These are phyloP conservation scores for Myioborus melanocephalus DNA, from an alignment of 2,797 vertebrate genomes.

Conservation along the genomic window DNA sequence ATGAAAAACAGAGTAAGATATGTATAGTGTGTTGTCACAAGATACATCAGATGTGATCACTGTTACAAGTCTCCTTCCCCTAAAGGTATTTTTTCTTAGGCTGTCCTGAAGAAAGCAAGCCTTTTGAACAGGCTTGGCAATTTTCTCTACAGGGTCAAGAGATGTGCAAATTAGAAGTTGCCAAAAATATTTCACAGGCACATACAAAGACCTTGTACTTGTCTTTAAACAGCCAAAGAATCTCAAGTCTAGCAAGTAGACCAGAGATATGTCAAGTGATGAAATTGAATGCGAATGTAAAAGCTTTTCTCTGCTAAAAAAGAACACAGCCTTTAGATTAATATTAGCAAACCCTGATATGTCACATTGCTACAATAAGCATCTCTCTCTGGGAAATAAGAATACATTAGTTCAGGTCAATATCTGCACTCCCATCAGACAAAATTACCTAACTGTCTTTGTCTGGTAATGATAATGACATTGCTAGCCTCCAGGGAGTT, in stretches of 20 bases:
- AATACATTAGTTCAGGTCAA: slow-evolving; percentile 63
- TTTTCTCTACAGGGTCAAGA: slow-evolving; percentile 43
- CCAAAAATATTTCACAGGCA: slow-evolving; percentile 37
- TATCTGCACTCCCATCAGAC: slow-evolving; percentile 61
- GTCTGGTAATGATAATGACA: slow-evolving; percentile 63
- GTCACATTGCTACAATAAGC: slow-evolving; percentile 50
- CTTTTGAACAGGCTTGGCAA: neutral
- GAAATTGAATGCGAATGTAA: slow-evolving; percentile 37
- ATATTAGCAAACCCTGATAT: slow-evolving; percentile 38
- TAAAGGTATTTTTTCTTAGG: slow-evolving; percentile 6
- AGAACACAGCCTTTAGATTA: slow-evolving; percentile 10
- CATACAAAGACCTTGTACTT: slow-evolving; percentile 19
- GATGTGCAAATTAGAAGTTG: slow-evolving; percentile 34
- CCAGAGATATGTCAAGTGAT: slow-evolving; percentile 8
- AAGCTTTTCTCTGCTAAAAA: slow-evolving; percentile 38
- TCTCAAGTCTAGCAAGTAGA: slow-evolving; percentile 23
- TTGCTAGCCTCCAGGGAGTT: slow-evolving; percentile 49
- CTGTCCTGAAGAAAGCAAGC: neutral
- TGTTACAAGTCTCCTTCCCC: neutral
- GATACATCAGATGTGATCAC: neutral
- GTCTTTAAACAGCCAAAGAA: slow-evolving; percentile 35
- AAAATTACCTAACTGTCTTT: slow-evolving; percentile 60
- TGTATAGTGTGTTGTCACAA: neutral
- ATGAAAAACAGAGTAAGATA: neutral
- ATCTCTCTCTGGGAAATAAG: slow-evolving; percentile 59